A percentile compares a stretch with the other conserved stretches of the same genome.
Evolutionary conservation across 2,113 vertebrate genomes (phyloP).

Genomic region (Myiozetetes cayanensis): DNA sequence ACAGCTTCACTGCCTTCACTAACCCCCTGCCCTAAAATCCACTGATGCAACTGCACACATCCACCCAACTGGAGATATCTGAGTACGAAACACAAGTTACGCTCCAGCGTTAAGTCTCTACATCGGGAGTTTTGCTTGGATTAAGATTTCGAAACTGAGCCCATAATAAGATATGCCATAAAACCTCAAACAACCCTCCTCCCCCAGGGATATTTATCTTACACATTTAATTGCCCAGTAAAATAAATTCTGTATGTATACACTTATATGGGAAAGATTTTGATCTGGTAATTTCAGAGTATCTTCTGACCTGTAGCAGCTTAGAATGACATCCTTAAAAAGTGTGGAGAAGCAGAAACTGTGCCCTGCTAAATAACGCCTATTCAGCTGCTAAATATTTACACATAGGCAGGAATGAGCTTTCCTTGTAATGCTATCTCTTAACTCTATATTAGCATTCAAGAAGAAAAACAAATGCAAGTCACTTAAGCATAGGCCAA

Average conservation of each 20-base stretch:
- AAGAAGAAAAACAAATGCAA: slow-evolving; percentile 39
- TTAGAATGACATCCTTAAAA: slow-evolving; percentile 16
- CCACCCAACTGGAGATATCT: not conserved
- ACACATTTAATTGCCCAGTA: slow-evolving; percentile 52
- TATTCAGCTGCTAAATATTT: slow-evolving; percentile 45
- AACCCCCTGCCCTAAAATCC: not conserved
- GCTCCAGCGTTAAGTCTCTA: not conserved
- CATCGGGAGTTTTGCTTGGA: slow-evolving; percentile 42
- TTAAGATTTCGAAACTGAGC: slow-evolving; percentile 54
- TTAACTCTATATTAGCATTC: slow-evolving; percentile 5
- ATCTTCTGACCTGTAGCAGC: slow-evolving; percentile 36
- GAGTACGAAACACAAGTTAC: not conserved
- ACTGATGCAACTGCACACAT: not conserved
- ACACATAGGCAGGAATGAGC: not conserved
- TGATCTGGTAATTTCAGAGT: slow-evolving; percentile 19
- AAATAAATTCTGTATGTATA: slow-evolving; percentile 49
- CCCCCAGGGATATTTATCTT: slow-evolving; percentile 58
- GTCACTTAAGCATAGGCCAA: slow-evolving; percentile 27
- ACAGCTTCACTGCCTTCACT: not conserved
- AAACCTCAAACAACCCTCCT: slow-evolving; percentile 55
- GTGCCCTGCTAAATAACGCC: not conserved
- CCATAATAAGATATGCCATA: slow-evolving; percentile 49
- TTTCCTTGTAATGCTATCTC: slow-evolving; percentile 17
- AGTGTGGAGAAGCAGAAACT: slow-evolving; percentile 10
- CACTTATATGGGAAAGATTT: slow-evolving; percentile 17